phyloP scores from a whole-genome alignment of 2,888 invertebrate genomes.

The Papilio protenor region DNA sequence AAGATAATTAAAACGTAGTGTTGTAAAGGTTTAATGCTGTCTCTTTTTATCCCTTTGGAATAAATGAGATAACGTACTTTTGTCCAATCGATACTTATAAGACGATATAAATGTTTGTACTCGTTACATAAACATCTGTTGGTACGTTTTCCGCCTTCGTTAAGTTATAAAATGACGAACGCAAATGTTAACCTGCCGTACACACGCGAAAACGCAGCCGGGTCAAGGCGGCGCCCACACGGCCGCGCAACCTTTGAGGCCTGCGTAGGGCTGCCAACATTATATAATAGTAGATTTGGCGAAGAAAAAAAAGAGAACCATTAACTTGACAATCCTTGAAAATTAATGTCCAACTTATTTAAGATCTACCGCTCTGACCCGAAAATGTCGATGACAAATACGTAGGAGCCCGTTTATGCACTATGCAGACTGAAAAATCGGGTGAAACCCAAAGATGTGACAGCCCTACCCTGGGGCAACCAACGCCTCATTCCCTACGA shows the following conservation, averaged over 20 bases:
- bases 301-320: background rate
- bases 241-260: conserved; percentile 51
- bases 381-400: background rate
- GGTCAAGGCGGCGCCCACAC: conserved; percentile 56
- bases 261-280: background rate
- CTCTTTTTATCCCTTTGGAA: background rate
- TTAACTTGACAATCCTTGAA: background rate
- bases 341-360: background rate
- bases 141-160: conserved; percentile 10
- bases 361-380: background rate
- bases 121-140: conserved; percentile 3
- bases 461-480: conserved; percentile 42
- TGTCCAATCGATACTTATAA: background rate
- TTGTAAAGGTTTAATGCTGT: background rate
- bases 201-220: conserved; percentile 51
- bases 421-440: background rate
- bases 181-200: conserved; percentile 48
- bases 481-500: conserved; percentile 35
- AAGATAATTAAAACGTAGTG: background rate
- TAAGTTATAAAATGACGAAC: conserved; percentile 46
- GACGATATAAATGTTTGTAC: background rate
- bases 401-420: background rate
- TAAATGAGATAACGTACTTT: background rate
- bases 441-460: background rate
- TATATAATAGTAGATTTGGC: background rate